Conservation (phyloP, 2,888 invertebrate genomes). For the Yponomeuta cagnagella region DNA sequence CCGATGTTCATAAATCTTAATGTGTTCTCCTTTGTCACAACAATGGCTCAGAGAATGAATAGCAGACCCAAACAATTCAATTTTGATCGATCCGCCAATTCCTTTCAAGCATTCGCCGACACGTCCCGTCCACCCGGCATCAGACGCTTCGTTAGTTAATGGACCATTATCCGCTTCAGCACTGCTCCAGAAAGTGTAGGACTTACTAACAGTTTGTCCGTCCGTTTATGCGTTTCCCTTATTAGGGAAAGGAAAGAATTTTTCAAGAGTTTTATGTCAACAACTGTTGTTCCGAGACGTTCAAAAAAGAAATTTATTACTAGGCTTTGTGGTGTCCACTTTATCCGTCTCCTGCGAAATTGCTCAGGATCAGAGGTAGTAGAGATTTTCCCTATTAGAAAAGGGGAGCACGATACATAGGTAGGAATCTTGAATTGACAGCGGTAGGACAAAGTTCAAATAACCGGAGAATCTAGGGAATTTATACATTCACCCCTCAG, state of each 20-base stretch:
- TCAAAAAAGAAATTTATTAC: background rate
- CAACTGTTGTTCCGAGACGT: background rate
- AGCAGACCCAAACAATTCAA: conserved; percentile 4
- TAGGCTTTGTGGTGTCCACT: conserved; percentile 26
- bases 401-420: conserved; percentile 50
- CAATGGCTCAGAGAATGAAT: background rate
- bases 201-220: background rate
- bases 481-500: conserved; percentile 1
- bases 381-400: conserved; percentile 51
- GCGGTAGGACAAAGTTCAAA: conserved; percentile 43
- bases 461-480: conserved; percentile 34
- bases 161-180: conserved; percentile 27
- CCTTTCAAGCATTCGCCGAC: conserved; percentile 35
- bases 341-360: conserved; percentile 36
- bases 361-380: conserved; percentile 49
- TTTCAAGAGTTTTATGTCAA: background rate
- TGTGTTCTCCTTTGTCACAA: background rate
- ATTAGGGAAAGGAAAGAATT: background rate
- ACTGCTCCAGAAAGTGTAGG: conserved; percentile 13
- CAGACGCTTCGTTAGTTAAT: conserved; percentile 38
- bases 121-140: conserved; percentile 34
- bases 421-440: conserved; percentile 47
- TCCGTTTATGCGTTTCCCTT: background rate
- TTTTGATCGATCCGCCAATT: conserved; percentile 22
- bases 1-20: background rate